A percentile compares a stretch with the other conserved stretches of the same genome.
Conservation (phyloP, 1,140 invertebrate species). For the Acyrthosiphon pisum region DNA sequence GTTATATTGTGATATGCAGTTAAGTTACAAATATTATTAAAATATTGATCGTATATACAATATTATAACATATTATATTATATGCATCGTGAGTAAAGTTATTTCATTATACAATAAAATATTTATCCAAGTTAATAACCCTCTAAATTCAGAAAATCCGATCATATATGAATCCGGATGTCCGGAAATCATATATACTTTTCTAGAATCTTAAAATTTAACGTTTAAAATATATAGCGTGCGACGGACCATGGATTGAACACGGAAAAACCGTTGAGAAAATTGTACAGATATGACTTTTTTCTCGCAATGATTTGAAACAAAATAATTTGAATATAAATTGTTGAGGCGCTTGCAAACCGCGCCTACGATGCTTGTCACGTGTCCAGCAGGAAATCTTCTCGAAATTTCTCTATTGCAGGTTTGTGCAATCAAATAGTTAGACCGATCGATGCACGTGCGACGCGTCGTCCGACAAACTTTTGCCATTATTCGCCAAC, state of each 20-base stretch:
- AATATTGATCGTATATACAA: not conserved
- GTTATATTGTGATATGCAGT: not conserved
- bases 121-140: not conserved
- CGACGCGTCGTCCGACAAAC: not conserved
- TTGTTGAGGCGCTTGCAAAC: not conserved
- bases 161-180: not conserved
- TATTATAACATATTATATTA: too few species aligned
- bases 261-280: too few species aligned
- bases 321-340: slow-evolving; percentile 8
- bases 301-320: not conserved
- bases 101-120: not conserved
- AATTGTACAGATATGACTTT: not conserved
- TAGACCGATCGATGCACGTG: not conserved
- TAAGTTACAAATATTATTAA: not conserved
- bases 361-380: not conserved
- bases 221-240: too few species aligned
- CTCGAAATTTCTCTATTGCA: not conserved
- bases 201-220: too few species aligned
- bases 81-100: not conserved
- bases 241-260: too few species aligned
- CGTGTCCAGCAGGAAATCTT: not conserved
- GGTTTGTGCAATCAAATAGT: not conserved
- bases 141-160: not conserved
- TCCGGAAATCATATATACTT: not conserved
- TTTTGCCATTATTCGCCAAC: not conserved